Evolutionary conservation across 2,797 vertebrate genomes (phyloP).

Genomic region (Parauchenoglanis punctatus): DNA sequence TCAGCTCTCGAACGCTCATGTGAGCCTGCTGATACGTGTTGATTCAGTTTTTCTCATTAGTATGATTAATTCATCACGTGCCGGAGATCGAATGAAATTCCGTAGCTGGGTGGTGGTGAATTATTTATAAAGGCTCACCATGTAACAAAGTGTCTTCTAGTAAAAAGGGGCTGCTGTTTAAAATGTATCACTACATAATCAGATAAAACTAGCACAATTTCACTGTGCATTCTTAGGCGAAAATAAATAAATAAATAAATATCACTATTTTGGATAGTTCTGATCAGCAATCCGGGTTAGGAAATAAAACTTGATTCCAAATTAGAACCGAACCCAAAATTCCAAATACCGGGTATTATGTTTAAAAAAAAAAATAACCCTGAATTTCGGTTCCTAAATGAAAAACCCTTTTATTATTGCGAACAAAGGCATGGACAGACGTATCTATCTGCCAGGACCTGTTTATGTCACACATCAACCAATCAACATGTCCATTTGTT

Average conservation of each 20-base stretch:
- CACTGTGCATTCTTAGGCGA: neutral
- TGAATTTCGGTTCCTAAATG: no score
- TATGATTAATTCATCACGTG: neutral
- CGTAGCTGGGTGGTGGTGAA: constrained; percentile 9
- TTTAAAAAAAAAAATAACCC: no score
- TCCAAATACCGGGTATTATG: no score
- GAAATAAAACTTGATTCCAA: no score
- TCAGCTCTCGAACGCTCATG: neutral
- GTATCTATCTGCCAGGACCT: no score
- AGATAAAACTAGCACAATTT: neutral
- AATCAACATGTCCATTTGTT: no score
- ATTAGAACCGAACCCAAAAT: no score
- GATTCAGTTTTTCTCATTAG: neutral
- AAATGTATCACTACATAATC: neutral
- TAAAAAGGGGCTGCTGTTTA: neutral
- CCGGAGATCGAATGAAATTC: constrained; percentile 1
- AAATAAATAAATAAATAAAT: neutral
- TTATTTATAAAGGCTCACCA: constrained; percentile 12
- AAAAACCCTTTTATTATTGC: no score
- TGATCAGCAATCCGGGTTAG: neutral
- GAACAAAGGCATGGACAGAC: no score
- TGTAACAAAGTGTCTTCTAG: neutral
- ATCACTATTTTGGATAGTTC: neutral
- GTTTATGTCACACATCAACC: no score
- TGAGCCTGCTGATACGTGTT: neutral